A percentile compares a stretch with the other conserved stretches of the same genome.
Conservation (phyloP, 2,797 vertebrate genomes). For the Sciurus carolinensis region DNA sequence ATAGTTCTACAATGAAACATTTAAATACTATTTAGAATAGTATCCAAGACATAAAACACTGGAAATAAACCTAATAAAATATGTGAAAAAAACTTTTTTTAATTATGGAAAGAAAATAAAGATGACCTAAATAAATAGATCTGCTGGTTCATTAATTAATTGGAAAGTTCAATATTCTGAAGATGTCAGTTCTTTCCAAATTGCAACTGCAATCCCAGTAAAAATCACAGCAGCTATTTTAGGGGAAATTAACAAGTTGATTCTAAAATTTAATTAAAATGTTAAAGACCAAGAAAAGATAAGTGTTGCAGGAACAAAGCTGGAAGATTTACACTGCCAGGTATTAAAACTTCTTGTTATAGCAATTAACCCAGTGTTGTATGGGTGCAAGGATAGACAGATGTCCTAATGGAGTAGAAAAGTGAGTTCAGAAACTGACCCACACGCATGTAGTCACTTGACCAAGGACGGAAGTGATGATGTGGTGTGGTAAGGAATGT, state of each 20-base stretch:
- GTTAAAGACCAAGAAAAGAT: not conserved
- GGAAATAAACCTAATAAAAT: not conserved
- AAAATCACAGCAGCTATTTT: not conserved
- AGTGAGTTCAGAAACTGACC: not conserved
- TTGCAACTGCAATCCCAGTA: not conserved
- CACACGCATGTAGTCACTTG: not conserved
- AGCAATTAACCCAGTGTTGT: not conserved
- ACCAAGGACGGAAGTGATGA: not conserved
- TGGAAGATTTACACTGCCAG: not conserved
- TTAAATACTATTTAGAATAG: not conserved
- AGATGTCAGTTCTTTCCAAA: not conserved
- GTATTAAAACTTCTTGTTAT: not conserved
- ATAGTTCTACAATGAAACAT: not conserved
- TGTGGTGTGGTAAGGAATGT: not conserved
- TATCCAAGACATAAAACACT: not conserved
- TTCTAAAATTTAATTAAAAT: not conserved
- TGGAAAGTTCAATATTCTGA: not conserved
- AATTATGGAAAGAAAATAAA: not conserved
- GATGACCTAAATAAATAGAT: conserved; percentile 1
- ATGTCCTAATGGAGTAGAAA: not conserved
- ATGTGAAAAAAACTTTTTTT: not conserved
- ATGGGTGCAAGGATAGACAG: not conserved
- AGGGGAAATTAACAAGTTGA: not conserved
- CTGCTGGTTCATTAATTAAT: not conserved
- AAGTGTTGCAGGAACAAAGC: conserved; percentile 4